Evolutionary conservation across 2,113 vertebrate species (phyloP).

Genomic region (Bubo blakistoni): DNA sequence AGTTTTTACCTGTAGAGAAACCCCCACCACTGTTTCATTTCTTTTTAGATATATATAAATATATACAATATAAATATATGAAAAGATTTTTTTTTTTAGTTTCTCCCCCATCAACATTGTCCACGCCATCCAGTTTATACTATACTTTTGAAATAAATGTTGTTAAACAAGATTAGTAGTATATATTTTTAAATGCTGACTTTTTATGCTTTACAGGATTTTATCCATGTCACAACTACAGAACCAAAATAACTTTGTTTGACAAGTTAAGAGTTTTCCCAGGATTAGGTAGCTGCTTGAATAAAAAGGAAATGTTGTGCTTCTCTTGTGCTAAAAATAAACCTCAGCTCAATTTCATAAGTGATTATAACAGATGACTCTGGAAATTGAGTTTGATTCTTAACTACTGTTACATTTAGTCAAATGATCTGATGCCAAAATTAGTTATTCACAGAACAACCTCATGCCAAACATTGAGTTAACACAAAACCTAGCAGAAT

Average conservation of each 20-base stretch:
- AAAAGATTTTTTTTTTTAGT: neutral
- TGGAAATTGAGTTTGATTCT: neutral
- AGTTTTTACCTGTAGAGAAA: neutral
- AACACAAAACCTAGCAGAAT: neutral
- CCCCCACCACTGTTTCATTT: neutral
- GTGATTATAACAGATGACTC: neutral
- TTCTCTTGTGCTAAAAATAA: slow-evolving; percentile 31
- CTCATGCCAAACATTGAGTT: neutral
- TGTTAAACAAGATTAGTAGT: neutral
- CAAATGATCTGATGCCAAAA: neutral
- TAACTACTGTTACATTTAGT: slow-evolving; percentile 1
- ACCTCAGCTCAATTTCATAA: neutral
- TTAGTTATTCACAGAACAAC: neutral
- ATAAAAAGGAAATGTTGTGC: neutral
- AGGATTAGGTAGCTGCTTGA: neutral
- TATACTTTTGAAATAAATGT: neutral
- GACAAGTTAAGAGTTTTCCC: neutral
- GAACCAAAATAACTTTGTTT: neutral
- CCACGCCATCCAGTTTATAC: neutral
- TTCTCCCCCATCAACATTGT: neutral
- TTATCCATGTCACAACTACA: neutral
- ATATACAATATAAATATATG: too few species aligned
- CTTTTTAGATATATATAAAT: neutral
- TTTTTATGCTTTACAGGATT: neutral
- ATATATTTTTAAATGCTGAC: neutral